These are phyloP conservation scores for Ceratoteleas bidentatus DNA, from an alignment of 1,140 invertebrate genomes.

Conservation along the genomic window DNA sequence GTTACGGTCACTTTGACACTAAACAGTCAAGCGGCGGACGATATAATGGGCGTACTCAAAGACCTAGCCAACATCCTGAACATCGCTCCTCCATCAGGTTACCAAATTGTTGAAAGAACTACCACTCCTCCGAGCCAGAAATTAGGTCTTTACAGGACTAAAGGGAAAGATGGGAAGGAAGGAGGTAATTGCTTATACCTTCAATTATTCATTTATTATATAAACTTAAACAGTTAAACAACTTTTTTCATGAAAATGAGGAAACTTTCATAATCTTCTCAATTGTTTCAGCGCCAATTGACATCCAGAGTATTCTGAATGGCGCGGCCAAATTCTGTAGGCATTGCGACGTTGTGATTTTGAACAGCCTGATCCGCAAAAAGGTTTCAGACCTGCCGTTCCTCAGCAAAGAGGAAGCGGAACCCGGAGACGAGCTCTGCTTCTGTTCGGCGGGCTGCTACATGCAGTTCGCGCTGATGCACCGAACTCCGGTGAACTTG, in stretches of 20 bases:
- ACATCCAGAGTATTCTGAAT: slow-evolving; percentile 94
- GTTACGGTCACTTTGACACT: slow-evolving; percentile 96
- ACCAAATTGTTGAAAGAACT: slow-evolving; percentile 91
- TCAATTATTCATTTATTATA: no score
- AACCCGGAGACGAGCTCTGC: slow-evolving; percentile 87
- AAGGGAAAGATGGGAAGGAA: slow-evolving; percentile 92
- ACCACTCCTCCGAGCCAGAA: slow-evolving; percentile 90
- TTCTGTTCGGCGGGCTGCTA: slow-evolving; percentile 94
- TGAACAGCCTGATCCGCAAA: slow-evolving; percentile 90
- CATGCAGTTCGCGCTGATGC: slow-evolving; percentile 88
- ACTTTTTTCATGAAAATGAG: no score
- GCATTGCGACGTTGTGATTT: slow-evolving; percentile 94
- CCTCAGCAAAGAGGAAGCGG: slow-evolving; percentile 84
- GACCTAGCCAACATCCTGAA: slow-evolving; percentile 95
- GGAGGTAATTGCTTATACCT: slow-evolving; percentile 83
- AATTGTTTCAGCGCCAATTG: slow-evolving; percentile 84
- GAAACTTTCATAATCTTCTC: slow-evolving; percentile 1
- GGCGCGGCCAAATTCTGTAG: slow-evolving; percentile 94
- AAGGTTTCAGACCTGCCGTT: slow-evolving; percentile 91
- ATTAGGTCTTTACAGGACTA: slow-evolving; percentile 89
- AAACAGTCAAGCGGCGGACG: slow-evolving; percentile 93
- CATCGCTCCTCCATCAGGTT: slow-evolving; percentile 92
- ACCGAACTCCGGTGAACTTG: slow-evolving; percentile 82
- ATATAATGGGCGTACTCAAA: slow-evolving; percentile 94
- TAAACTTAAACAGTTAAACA: no score